Conservation (phyloP, 1,140 invertebrate genomes). For the Camponotus floridanus region DNA sequence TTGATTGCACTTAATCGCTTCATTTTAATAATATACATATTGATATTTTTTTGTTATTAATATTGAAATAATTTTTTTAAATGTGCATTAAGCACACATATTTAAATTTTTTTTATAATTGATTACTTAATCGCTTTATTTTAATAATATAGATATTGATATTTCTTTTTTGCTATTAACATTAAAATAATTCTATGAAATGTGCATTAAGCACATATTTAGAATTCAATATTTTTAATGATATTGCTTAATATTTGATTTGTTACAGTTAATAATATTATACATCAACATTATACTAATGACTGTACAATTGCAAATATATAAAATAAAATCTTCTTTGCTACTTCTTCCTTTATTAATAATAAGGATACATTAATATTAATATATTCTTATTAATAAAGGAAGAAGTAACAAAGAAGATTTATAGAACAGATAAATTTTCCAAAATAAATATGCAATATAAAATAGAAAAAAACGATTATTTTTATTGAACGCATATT, state of each 20-base stretch:
- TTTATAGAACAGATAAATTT: slow-evolving; percentile 18
- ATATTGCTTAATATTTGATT: slow-evolving; percentile 10
- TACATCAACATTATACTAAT: slow-evolving; percentile 56
- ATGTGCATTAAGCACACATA: slow-evolving; percentile 2
- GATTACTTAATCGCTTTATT: slow-evolving; percentile 11
- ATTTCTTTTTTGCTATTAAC: neutral
- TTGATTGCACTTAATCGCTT: neutral
- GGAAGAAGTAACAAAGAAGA: neutral
- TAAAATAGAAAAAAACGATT: neutral
- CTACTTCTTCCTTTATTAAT: too few relatives aligned
- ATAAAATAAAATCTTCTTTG: slow-evolving; percentile 40
- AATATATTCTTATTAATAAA: slow-evolving; percentile 13
- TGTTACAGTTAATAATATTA: slow-evolving; percentile 14
- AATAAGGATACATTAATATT: too few relatives aligned
- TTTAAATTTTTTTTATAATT: neutral
- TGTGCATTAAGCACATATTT: slow-evolving; percentile 14
- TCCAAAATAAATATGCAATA: slow-evolving; percentile 15
- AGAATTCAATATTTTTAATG: neutral
- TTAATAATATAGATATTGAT: neutral
- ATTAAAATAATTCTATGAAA: neutral
- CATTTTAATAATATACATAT: neutral
- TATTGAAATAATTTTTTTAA: neutral
- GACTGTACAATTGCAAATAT: slow-evolving; percentile 49
- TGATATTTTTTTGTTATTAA: neutral
- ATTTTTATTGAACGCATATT: neutral